Evolutionary conservation across 2,888 invertebrate species (phyloP).

Genomic region (Leptinotarsa haldemani): DNA sequence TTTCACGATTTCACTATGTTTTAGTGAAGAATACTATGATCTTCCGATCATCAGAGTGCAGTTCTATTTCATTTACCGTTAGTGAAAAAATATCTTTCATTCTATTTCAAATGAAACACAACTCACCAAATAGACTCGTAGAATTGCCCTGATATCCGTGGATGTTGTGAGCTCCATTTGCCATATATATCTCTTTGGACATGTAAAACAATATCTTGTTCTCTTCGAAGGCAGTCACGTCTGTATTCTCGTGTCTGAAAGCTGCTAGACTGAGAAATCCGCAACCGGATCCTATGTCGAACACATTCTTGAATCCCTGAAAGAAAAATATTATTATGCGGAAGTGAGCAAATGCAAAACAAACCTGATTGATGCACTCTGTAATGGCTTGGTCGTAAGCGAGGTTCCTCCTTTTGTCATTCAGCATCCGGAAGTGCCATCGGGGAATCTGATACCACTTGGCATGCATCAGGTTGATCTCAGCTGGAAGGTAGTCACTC

Average conservation of each 20-base stretch:
- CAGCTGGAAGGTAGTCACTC: conserved; percentile 58
- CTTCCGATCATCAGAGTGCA: no score
- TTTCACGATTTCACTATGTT: no score
- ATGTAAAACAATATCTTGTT: conserved; percentile 74
- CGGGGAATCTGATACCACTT: conserved; percentile 77
- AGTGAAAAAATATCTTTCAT: no score
- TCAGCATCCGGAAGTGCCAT: conserved; percentile 88
- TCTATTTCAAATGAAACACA: background rate
- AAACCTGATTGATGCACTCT: conserved; percentile 23
- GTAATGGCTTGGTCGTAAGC: conserved; percentile 75
- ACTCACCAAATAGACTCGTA: conserved; percentile 64
- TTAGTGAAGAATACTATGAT: no score
- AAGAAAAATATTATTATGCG: background rate
- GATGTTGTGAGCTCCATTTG: conserved; percentile 66
- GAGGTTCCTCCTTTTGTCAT: conserved; percentile 77
- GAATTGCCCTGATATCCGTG: conserved; percentile 73
- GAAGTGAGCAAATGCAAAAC: background rate
- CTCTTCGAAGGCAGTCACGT: conserved; percentile 77
- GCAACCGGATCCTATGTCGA: conserved; percentile 84
- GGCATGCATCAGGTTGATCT: conserved; percentile 76
- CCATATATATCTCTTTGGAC: conserved; percentile 69
- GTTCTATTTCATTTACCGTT: no score
- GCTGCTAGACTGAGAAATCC: conserved; percentile 81
- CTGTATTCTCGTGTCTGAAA: conserved; percentile 62
- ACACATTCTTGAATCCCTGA: conserved; percentile 68